These are phyloP conservation scores for Corticium candelabrum DNA, from an alignment of 37 sponge, comb jelly and placozoan genomes.

Conservation along the genomic window DNA sequence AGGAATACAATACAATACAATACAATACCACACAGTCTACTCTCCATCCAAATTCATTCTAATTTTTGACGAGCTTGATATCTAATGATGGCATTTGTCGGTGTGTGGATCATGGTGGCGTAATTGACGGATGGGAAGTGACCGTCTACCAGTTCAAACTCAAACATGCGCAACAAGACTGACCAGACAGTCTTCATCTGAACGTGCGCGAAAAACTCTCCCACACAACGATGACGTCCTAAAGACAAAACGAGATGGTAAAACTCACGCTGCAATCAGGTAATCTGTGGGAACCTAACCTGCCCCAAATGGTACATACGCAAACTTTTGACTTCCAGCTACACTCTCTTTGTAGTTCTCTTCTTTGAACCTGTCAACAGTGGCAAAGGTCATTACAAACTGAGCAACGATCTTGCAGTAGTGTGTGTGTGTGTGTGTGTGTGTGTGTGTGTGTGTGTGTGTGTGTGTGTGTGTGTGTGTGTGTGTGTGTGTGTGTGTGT, in stretches of 20 bases:
- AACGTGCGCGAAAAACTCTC: constrained; percentile 76
- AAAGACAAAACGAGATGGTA: neutral
- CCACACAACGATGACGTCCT: constrained; percentile 83
- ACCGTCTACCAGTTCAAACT: constrained; percentile 75
- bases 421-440: neutral
- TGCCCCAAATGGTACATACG: constrained; percentile 87
- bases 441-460: neutral
- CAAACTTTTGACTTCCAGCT: constrained; percentile 30
- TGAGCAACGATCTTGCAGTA: neutral
- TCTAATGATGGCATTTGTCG: constrained; percentile 44
- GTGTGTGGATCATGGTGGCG: constrained; percentile 86
- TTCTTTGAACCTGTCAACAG: neutral
- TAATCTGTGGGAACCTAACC: constrained; percentile 25
- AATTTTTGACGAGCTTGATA: constrained; percentile 35
- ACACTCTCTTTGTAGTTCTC: neutral
- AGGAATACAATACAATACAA: no score
- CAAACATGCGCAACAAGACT: constrained; percentile 59
- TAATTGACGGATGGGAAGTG: constrained; percentile 73
- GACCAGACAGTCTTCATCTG: constrained; percentile 87
- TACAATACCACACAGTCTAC: no score
- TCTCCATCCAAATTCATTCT: no score
- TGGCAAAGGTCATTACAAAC: neutral
- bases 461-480: neutral
- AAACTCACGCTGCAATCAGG: neutral
- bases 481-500: neutral